Evolutionary conservation across 2,888 invertebrate species (phyloP).

Genomic region (Eucera pruinosa): DNA sequence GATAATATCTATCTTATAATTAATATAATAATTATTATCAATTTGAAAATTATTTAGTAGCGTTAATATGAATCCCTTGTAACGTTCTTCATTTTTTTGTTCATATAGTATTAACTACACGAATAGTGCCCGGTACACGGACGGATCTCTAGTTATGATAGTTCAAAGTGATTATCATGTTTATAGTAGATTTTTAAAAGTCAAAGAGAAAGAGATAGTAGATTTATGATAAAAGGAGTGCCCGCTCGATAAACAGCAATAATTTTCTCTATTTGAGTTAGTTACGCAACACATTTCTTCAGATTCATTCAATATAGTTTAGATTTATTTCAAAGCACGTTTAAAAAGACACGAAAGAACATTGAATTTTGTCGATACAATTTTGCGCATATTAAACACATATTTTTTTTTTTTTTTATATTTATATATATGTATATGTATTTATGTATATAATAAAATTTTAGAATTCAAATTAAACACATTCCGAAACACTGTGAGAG

Average conservation of each 20-base stretch:
- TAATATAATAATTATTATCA: slow-evolving; percentile 57
- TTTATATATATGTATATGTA: too few species aligned
- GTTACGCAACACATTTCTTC: slow-evolving; percentile 25
- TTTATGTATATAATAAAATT: slow-evolving; percentile 10
- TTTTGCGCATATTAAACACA: slow-evolving; percentile 15
- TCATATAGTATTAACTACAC: slow-evolving; percentile 48
- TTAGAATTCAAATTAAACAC: slow-evolving; percentile 25
- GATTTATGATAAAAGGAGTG: slow-evolving; percentile 53
- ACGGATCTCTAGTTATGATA: slow-evolving; percentile 74
- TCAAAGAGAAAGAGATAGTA: slow-evolving; percentile 60
- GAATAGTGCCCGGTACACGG: slow-evolving; percentile 74
- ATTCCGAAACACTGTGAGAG: slow-evolving; percentile 11
- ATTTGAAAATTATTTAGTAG: slow-evolving; percentile 50
- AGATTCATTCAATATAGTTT: slow-evolving; percentile 36
- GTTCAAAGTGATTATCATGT: slow-evolving; percentile 62
- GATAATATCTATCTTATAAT: slow-evolving; percentile 49
- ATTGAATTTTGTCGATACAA: slow-evolving; percentile 36
- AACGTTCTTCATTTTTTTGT: slow-evolving; percentile 50
- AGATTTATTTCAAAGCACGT: slow-evolving; percentile 46
- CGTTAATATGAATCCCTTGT: slow-evolving; percentile 52
- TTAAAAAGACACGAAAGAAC: slow-evolving; percentile 42
- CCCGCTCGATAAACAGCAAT: slow-evolving; percentile 67
- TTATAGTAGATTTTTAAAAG: slow-evolving; percentile 49
- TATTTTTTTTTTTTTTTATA: neutral
- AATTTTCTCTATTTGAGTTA: slow-evolving; percentile 33